Base-by-base conservation (phyloP, 2,797 vertebrate genomes). In the Pseudochirops cupreus region DNA sequence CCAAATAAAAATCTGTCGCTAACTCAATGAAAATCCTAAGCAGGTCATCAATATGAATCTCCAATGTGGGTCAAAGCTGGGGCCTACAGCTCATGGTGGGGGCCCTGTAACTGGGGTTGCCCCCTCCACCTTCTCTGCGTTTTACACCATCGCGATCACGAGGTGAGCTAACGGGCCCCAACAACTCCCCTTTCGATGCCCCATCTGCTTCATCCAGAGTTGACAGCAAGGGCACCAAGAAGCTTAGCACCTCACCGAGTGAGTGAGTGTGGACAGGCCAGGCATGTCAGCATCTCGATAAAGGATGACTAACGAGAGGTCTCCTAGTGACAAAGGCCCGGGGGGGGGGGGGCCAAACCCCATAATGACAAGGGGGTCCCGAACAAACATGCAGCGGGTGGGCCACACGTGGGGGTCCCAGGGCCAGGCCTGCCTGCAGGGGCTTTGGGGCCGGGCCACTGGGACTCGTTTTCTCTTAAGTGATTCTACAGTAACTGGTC, bases 41-140 rank as follows among this genome's bases (percentile, higher is more conserved):
- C 39, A 87, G 21, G 0, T 87, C 74, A 87, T 87, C 74, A 26
- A 10, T 4, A 87, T 4, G 9, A 46, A 87, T 28, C 67, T 82
- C 67, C 39, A 24, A 39, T 82, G n/a, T 82, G 7, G 5, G 21
- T 5, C 74, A 87, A 26, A 24, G 26, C 74, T 50, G 24, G 21
- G 21, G 57, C 53, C 53, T 54, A 1, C 1, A 53, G 53, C 7
- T 46, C 74, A 26, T 2, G 4, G 39, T 46, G 74, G 21, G 74
- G 1, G 0, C 1, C 74, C 74, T 9, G 3, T 11, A 24, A 46
- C 21, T 1, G 39, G 21, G 10, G 7, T 4, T 1, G 9, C 39
- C 74, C 21, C 24, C 18, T 87, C 3, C 2, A 87, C 1, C 21
- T 9, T 39, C 16, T 11, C 39, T 0, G 13, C 31, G 50, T 12